These are phyloP conservation scores for Enteromius thamalakanensis DNA, from an alignment of 2,797 vertebrate genomes.

Conservation along the genomic window DNA sequence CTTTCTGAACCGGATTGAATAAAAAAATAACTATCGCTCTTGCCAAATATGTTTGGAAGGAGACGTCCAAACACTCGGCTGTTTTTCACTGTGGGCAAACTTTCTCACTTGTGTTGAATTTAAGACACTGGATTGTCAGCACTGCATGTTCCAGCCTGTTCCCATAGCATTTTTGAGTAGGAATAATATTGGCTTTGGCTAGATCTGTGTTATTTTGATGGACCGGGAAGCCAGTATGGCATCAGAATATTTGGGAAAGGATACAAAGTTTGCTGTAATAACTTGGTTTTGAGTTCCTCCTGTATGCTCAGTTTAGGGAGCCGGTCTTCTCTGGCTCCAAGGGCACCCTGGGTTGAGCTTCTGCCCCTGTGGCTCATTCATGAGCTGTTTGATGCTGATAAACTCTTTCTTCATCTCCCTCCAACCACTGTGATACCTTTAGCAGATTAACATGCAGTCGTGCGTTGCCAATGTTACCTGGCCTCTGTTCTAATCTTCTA, in stretches of 20 bases:
- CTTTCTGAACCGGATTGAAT: background rate
- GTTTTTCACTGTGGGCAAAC: constrained; percentile 1
- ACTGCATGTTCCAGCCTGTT: background rate
- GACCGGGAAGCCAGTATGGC: background rate
- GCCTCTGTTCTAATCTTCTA: constrained; percentile 17
- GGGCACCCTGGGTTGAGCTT: constrained; percentile 5
- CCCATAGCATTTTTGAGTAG: background rate
- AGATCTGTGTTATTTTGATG: background rate
- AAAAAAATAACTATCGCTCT: background rate
- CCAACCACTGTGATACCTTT: constrained; percentile 29
- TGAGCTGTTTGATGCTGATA: constrained; percentile 39
- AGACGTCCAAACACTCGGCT: background rate
- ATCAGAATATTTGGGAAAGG: background rate
- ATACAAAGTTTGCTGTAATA: background rate
- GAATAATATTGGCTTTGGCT: background rate
- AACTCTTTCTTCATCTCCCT: constrained; percentile 27
- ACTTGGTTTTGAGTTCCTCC: background rate
- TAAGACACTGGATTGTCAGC: background rate
- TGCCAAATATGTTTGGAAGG: background rate
- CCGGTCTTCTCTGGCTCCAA: background rate
- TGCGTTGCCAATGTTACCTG: background rate
- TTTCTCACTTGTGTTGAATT: background rate
- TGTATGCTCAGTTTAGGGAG: background rate
- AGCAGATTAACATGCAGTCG: constrained; percentile 31
- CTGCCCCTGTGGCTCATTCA: constrained; percentile 36